Evolutionary conservation across 2,113 vertebrate genomes (phyloP), one percentile per base, ranked within the genome.

Genomic region (Hippocampus barbouri): DNA sequence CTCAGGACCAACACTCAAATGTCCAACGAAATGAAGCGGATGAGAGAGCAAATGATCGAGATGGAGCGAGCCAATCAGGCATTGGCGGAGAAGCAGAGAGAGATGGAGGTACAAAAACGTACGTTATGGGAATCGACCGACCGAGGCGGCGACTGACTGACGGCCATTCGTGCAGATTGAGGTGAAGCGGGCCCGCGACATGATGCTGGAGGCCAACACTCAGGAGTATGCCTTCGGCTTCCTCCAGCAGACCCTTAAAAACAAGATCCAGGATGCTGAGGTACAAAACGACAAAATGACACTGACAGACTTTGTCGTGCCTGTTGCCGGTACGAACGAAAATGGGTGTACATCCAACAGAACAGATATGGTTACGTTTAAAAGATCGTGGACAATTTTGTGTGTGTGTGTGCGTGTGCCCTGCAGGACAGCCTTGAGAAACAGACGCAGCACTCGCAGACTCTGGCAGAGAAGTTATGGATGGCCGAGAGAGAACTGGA

Each of bases 211-310:
- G 71, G 93, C 93, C 78, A 93, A 92, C 83, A 91, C 75, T 49
- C 93, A 93, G 80, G 92, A 93, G 71, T 93, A 93, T 5, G 93
- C 93, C 78, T 93, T 93, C 77, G 91, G 85, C 76, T 92, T 85
- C 69, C 89, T 93, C 3, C 87, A 93, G 72, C 91, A 93, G 83
- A 86, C 91, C 0, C 90, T 93, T 49, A 89, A 93, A 66, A 93
- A 91, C 87, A 83, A 82, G 70, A 91, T 93, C 72, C 81, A 91
- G 54, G 93, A 93, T 4, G 80, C 91, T 21, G 92, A 93, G 89
- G 92, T 93, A 75, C 21, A 27, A 16, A 57, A 5, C 8, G 1
- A 23, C 41, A 12, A 16, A 57, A 5, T 12, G 1, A 23, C 41
- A 12, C 12, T n/a, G 16, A 23, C 16, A 0, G 21, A 10, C 27